These are phyloP conservation scores for Erebia ligea DNA, from an alignment of 2,888 invertebrate genomes.

Conservation along the genomic window DNA sequence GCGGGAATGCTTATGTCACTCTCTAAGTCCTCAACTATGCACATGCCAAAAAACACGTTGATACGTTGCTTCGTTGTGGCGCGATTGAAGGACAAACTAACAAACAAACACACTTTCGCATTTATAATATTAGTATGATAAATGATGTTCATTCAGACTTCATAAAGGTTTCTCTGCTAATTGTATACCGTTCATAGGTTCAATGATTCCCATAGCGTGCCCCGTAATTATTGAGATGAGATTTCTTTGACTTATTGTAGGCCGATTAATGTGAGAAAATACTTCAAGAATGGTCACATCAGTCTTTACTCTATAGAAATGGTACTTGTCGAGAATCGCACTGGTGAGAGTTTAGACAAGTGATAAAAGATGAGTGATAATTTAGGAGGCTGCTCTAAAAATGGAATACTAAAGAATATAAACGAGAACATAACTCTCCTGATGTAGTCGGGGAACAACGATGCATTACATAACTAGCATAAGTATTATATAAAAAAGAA, in stretches of 20 bases:
- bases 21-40: too few species aligned
- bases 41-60: too few species aligned
- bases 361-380: neutral
- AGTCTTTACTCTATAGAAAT: slow-evolving; percentile 17
- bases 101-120: too few species aligned
- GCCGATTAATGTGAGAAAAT: slow-evolving; percentile 41
- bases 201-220: slow-evolving; percentile 45
- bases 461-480: too few species aligned
- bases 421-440: too few species aligned
- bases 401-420: too few species aligned
- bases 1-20: too few species aligned
- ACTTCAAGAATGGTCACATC: slow-evolving; percentile 20
- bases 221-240: slow-evolving; percentile 34
- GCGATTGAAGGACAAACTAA: too few species aligned
- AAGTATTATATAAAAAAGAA: too few species aligned
- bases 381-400: too few species aligned
- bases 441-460: neutral
- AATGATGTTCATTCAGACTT: slow-evolving; percentile 25
- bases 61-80: too few species aligned
- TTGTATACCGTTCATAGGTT: slow-evolving; percentile 33
- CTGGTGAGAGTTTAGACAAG: slow-evolving; percentile 29
- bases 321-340: slow-evolving; percentile 31
- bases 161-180: slow-evolving; percentile 44
- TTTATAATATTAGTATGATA: slow-evolving; percentile 1
- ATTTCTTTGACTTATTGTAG: slow-evolving; percentile 41